phyloP scores from a whole-genome alignment of 1,140 invertebrate species.

The Drosophila gunungcola region DNA sequence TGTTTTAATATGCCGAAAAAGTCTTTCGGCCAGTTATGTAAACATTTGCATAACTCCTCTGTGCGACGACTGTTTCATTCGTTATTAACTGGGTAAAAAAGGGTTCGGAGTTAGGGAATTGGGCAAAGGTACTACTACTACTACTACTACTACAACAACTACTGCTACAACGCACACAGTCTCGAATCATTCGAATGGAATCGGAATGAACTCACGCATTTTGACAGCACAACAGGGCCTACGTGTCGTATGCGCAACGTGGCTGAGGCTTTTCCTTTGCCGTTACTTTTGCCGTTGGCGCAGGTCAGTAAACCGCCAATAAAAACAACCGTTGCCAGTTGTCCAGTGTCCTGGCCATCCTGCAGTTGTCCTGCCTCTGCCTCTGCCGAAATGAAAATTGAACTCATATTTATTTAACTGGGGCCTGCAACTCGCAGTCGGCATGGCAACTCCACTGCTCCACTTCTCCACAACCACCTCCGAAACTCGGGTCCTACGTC shows the following conservation, averaged over 20 bases:
- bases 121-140: not conserved
- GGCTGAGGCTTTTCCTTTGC: slow-evolving; percentile 19
- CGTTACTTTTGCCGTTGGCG: slow-evolving; percentile 61
- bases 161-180: not conserved
- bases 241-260: slow-evolving; percentile 73
- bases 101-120: slow-evolving; percentile 6
- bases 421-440: slow-evolving; percentile 52
- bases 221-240: slow-evolving; percentile 52
- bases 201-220: slow-evolving; percentile 72
- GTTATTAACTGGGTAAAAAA: slow-evolving; percentile 27
- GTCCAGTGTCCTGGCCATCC: slow-evolving; percentile 18
- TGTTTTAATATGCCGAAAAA: slow-evolving; percentile 54
- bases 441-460: slow-evolving; percentile 42
- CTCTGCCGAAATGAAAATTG: slow-evolving; percentile 73
- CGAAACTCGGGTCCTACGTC: slow-evolving; percentile 51
- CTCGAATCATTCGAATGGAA: slow-evolving; percentile 16
- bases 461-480: slow-evolving; percentile 13
- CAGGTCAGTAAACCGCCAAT: slow-evolving; percentile 83
- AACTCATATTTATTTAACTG: slow-evolving; percentile 83
- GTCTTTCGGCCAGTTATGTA: slow-evolving; percentile 40
- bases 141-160: no score
- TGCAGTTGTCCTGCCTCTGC: not conserved
- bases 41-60: slow-evolving; percentile 40
- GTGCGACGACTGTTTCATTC: slow-evolving; percentile 28
- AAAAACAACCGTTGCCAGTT: slow-evolving; percentile 69